These are phyloP conservation scores for Porphyrio hochstetteri DNA, from an alignment of 2,113 vertebrate species.

Conservation along the genomic window DNA sequence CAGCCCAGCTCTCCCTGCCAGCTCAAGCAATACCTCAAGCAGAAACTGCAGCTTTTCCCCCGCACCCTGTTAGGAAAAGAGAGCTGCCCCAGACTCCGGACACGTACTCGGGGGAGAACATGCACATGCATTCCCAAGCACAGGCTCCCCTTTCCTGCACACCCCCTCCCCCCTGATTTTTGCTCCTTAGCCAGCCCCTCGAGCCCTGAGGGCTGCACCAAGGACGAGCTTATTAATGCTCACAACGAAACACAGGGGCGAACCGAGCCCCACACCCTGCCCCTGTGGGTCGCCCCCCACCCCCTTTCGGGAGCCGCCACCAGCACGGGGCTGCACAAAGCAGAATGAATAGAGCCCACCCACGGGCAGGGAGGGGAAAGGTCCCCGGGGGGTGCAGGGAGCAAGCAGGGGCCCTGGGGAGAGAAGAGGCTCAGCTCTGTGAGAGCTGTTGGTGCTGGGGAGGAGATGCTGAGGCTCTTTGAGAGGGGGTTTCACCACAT, in stretches of 20 bases:
- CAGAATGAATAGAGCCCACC: background rate
- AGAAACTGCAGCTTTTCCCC: slow-evolving; percentile 39
- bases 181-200: slow-evolving; percentile 42
- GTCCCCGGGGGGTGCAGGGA: rapidly evolving
- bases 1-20: slow-evolving; percentile 51
- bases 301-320: background rate
- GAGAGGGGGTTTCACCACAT: rapidly evolving
- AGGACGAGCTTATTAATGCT: background rate
- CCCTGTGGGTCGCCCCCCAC: background rate
- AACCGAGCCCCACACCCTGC: background rate
- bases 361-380: background rate
- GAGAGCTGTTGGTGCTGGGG: background rate
- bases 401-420: background rate
- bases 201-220: slow-evolving; percentile 28
- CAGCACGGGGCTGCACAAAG: background rate
- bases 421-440: background rate
- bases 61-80: background rate
- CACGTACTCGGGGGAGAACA: background rate
- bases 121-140: too few species aligned
- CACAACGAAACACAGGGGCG: background rate
- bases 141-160: background rate
- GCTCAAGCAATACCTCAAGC: slow-evolving; percentile 47
- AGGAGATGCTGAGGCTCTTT: background rate
- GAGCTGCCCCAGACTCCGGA: background rate
- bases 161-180: background rate